These are phyloP conservation scores for Neostethus bicornis DNA, from an alignment of 2,797 vertebrate genomes.

Conservation along the genomic window DNA sequence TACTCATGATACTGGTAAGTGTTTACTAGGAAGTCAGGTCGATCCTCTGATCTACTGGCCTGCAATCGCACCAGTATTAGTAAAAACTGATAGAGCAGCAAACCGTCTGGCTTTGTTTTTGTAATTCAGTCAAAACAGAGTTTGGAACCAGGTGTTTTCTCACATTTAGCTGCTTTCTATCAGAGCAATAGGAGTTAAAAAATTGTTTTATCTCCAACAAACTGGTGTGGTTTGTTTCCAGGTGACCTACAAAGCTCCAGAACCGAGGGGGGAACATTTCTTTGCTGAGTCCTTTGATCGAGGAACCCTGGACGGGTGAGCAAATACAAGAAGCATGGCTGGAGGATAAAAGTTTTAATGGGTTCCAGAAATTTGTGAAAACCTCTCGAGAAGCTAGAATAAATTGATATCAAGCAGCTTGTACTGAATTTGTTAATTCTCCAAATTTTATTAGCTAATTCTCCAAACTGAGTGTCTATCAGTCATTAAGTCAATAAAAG, in stretches of 20 bases:
- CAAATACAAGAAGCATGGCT: neutral
- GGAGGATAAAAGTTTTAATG: too few relatives aligned
- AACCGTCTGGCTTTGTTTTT: neutral
- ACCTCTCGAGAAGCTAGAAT: neutral
- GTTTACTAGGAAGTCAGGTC: constrained; percentile 4
- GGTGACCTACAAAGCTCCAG: constrained; percentile 94
- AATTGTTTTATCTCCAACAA: neutral
- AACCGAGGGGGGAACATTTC: constrained; percentile 93
- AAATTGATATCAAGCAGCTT: neutral
- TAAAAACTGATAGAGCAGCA: too few relatives aligned
- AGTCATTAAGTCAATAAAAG: too few relatives aligned
- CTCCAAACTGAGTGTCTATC: too few relatives aligned
- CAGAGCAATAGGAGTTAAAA: too few relatives aligned
- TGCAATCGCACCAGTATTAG: constrained; percentile 2
- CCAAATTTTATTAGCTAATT: too few relatives aligned
- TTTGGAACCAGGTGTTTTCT: too few relatives aligned
- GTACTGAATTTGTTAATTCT: neutral
- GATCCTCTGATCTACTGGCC: constrained; percentile 26
- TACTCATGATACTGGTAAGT: neutral
- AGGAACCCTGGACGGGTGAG: constrained; percentile 93
- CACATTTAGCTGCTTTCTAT: too few relatives aligned
- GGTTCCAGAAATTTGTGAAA: neutral
- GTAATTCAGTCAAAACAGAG: too few relatives aligned
- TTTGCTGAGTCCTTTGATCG: constrained; percentile 93
- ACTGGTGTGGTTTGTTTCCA: constrained; percentile 48